Evolutionary conservation across 2,113 vertebrate species (phyloP).

Genomic region (Piliocolobus tephrosceles): DNA sequence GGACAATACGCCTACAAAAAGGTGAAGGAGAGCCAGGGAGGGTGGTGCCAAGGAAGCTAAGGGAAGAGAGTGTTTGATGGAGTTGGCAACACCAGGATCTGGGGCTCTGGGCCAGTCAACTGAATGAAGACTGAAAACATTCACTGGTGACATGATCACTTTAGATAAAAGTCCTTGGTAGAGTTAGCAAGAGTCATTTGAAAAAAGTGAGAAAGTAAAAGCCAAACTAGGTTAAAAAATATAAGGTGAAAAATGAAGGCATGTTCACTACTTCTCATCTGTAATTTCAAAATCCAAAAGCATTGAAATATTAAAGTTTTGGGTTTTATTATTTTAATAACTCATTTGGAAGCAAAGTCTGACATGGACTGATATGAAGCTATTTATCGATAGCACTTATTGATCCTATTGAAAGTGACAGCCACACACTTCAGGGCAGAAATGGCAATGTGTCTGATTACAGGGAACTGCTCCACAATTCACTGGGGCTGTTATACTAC

Average conservation of each 20-base stretch:
- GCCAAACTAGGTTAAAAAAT: neutral
- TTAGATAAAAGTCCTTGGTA: neutral
- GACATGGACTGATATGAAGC: neutral
- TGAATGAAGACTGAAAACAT: neutral
- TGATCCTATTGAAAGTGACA: neutral
- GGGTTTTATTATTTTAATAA: neutral
- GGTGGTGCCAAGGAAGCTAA: neutral
- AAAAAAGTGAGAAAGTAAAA: neutral
- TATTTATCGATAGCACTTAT: neutral
- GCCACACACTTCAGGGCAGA: neutral
- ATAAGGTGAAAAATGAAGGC: neutral
- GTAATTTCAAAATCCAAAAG: neutral
- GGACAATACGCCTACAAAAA: neutral
- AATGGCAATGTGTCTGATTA: neutral
- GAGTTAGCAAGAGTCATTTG: neutral
- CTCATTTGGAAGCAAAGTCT: constrained; percentile 18
- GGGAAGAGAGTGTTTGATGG: neutral
- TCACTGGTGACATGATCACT: neutral
- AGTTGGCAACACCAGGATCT: neutral
- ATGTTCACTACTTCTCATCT: neutral
- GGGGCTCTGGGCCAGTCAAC: neutral
- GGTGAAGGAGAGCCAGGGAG: neutral
- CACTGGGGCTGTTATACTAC: too few species aligned
- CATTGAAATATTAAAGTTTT: neutral
- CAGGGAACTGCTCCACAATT: neutral